phyloP scores from a whole-genome alignment of 1,140 invertebrate species.

The Euura lappo region DNA sequence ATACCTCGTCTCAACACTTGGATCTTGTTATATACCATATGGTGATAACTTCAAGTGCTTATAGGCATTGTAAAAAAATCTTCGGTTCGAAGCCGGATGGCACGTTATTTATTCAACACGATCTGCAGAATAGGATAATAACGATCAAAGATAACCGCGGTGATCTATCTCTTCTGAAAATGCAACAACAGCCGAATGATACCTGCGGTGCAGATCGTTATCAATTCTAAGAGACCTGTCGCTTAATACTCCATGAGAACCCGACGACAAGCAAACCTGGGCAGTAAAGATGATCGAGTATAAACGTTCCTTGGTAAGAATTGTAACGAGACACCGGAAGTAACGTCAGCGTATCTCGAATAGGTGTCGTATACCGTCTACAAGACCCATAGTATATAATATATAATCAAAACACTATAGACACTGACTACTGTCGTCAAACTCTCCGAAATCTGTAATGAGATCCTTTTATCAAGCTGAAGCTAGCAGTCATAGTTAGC shows the following conservation, averaged over 20 bases:
- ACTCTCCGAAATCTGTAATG: no score
- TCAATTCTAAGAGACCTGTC: not conserved
- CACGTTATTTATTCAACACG: no score
- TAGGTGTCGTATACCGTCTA: not conserved
- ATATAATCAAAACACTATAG: no score
- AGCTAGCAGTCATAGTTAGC: no score
- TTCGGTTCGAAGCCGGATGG: no score
- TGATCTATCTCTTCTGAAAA: not conserved
- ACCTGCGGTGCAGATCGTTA: not conserved
- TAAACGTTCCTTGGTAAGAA: not conserved
- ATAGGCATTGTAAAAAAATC: no score
- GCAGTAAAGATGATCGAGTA: not conserved
- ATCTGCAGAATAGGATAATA: not conserved
- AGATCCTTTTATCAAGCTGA: no score
- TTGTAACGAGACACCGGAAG: not conserved
- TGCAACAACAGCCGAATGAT: not conserved
- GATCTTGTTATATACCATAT: no score
- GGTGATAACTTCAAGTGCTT: no score
- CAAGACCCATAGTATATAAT: no score
- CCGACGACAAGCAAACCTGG: not conserved
- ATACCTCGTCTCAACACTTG: no score
- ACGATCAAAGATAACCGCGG: not conserved
- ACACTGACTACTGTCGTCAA: no score
- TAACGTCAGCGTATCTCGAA: not conserved
- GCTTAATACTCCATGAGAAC: not conserved